Evolutionary conservation across 2,888 invertebrate species (phyloP).

Genomic region (Drosophila fungiperda): DNA sequence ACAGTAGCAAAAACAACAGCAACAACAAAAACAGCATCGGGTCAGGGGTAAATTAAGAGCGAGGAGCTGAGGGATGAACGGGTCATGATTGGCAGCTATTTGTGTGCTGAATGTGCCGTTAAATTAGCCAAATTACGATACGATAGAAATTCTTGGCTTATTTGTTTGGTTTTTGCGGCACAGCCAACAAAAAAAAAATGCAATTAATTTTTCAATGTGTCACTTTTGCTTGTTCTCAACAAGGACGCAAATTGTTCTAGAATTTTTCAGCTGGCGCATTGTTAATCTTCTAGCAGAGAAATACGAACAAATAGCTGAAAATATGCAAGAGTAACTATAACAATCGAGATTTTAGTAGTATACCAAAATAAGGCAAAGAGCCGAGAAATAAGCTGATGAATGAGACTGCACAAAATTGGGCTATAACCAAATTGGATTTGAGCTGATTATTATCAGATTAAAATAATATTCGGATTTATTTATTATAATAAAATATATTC

Average conservation of each 20-base stretch:
- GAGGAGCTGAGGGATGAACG: conserved; percentile 1
- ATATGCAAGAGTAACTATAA: conserved; percentile 4
- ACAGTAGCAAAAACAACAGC: neutral
- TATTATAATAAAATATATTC: neutral
- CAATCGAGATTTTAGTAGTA: neutral
- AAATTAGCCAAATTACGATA: conserved; percentile 75
- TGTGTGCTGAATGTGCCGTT: conserved; percentile 69
- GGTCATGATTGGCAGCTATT: conserved; percentile 72
- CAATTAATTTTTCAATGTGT: conserved; percentile 51
- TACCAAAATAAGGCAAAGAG: neutral
- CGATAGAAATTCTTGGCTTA: conserved; percentile 37
- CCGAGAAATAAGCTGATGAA: neutral
- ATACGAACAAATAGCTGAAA: conserved; percentile 8
- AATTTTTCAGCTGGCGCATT: conserved; percentile 4
- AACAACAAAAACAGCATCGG: conserved; percentile 33
- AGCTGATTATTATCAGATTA: neutral
- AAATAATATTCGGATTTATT: neutral
- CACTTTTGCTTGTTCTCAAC: conserved; percentile 9
- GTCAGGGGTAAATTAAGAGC: conserved; percentile 50
- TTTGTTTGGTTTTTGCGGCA: conserved; percentile 36
- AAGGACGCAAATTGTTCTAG: neutral
- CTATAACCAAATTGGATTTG: neutral
- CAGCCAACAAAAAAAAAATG: conserved; percentile 4
- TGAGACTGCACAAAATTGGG: neutral
- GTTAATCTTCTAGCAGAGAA: conserved; percentile 32